Percentiles rank a stretch among this genome's conserved stretches.
phyloP scores from a whole-genome alignment of 1,140 invertebrate species.

The Chironomus tepperi region DNA sequence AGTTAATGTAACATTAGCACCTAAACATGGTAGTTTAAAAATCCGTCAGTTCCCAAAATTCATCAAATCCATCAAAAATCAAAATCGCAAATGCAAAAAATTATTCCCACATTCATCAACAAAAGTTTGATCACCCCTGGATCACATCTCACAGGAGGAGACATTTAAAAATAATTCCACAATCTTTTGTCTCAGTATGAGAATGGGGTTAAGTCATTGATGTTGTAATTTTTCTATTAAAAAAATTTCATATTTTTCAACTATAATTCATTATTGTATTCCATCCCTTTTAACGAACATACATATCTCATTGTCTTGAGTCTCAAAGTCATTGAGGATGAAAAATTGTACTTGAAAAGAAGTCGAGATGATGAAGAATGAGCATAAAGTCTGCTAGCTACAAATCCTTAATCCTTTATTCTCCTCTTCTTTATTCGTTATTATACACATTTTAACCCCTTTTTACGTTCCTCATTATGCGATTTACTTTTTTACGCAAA shows the following conservation, averaged over 20 bases:
- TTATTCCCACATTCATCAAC: too few species aligned
- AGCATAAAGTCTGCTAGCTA: too few species aligned
- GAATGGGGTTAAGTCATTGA: slow-evolving; percentile 3
- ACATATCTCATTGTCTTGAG: neutral
- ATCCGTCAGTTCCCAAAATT: too few species aligned
- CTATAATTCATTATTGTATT: neutral
- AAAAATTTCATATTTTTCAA: neutral
- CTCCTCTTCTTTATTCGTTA: neutral
- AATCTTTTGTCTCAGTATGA: neutral
- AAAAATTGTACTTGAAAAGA: neutral
- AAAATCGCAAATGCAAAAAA: too few species aligned
- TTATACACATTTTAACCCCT: neutral
- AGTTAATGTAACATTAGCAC: too few species aligned
- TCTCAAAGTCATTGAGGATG: neutral
- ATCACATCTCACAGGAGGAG: neutral
- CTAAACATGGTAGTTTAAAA: too few species aligned
- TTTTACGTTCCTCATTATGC: neutral
- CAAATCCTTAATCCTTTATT: slow-evolving; percentile 23
- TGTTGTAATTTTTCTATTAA: neutral
- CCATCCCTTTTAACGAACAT: neutral
- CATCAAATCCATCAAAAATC: too few species aligned
- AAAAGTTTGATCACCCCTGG: too few species aligned
- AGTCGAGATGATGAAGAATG: too few species aligned
- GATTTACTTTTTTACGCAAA: too few species aligned
- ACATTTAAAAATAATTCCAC: neutral